Percentiles rank a stretch among this genome's conserved stretches.
Conservation (phyloP, 2,888 invertebrate genomes). For the Halocaridina rubra region DNA sequence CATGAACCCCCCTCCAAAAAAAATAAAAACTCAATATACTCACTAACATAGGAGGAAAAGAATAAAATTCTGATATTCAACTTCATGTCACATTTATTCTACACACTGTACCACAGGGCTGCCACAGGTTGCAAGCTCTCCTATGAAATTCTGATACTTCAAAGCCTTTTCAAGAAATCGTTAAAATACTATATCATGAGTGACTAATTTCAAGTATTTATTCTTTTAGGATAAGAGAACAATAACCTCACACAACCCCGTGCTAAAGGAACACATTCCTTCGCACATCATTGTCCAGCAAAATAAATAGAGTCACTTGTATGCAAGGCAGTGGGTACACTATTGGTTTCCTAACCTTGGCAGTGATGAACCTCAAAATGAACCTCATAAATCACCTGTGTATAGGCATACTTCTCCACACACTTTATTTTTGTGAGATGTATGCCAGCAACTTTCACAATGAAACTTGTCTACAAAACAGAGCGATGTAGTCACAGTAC, state of each 20-base stretch:
- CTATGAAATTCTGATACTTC: background rate
- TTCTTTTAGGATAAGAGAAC: too few species aligned
- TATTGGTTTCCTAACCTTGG: constrained; percentile 56
- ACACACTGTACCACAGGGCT: constrained; percentile 41
- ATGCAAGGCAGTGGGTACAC: constrained; percentile 59
- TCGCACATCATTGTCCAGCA: constrained; percentile 53
- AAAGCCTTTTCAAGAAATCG: background rate
- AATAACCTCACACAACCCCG: constrained; percentile 32
- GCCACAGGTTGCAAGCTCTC: background rate
- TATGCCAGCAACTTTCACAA: too few species aligned
- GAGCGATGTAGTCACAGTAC: too few species aligned
- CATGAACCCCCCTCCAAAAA: background rate
- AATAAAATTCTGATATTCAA: background rate
- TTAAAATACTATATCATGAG: too few species aligned
- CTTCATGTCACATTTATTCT: constrained; percentile 44
- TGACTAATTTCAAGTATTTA: too few species aligned
- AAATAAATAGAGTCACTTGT: constrained; percentile 59
- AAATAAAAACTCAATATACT: background rate
- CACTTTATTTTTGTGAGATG: background rate
- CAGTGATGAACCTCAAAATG: constrained; percentile 45
- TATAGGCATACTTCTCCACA: background rate
- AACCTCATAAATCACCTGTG: constrained; percentile 48
- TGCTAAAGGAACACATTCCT: constrained; percentile 43
- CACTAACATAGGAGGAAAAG: background rate
- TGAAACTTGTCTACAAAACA: too few species aligned